Percentiles rank a stretch among this genome's conserved stretches.
These are phyloP conservation scores for Alca torda DNA, from an alignment of 2,797 vertebrate genomes.

Conservation along the genomic window DNA sequence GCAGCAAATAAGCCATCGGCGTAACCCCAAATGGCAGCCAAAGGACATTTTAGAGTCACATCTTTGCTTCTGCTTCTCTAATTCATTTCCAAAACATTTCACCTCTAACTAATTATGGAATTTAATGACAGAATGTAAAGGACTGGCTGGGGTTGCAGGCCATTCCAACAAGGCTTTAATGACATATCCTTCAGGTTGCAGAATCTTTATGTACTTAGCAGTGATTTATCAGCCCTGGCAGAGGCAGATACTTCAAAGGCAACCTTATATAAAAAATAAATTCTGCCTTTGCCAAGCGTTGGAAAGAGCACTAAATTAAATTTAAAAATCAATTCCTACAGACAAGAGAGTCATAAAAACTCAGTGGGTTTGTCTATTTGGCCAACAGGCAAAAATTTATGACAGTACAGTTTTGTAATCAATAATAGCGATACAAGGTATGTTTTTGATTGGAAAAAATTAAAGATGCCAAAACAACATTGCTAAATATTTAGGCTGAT, in stretches of 20 bases:
- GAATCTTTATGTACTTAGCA: constrained; percentile 55
- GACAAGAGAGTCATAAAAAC: constrained; percentile 61
- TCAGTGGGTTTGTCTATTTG: constrained; percentile 35
- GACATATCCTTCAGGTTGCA: constrained; percentile 61
- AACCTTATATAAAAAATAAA: constrained; percentile 70
- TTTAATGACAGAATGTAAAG: constrained; percentile 64
- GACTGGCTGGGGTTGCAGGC: constrained; percentile 54
- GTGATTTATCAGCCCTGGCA: constrained; percentile 66
- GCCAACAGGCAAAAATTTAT: constrained; percentile 59
- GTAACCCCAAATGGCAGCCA: constrained; percentile 47
- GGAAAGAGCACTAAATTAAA: constrained; percentile 56
- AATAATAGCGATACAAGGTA: constrained; percentile 59
- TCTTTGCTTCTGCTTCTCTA: constrained; percentile 56
- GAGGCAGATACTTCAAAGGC: constrained; percentile 67
- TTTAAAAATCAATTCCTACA: constrained; percentile 53
- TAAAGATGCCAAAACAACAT: constrained; percentile 62
- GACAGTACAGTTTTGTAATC: constrained; percentile 57
- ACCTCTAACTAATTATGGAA: constrained; percentile 62
- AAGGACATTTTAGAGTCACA: constrained; percentile 38
- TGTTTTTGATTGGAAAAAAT: constrained; percentile 59
- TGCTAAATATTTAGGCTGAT: constrained; percentile 56
- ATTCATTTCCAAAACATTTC: constrained; percentile 61
- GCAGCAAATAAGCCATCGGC: constrained; percentile 36
- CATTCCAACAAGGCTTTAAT: constrained; percentile 55
- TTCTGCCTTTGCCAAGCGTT: constrained; percentile 50